Percentiles rank a stretch among this genome's conserved stretches.
These are phyloP conservation scores for Bombylius discolor DNA, from an alignment of 2,888 invertebrate genomes.

Conservation along the genomic window DNA sequence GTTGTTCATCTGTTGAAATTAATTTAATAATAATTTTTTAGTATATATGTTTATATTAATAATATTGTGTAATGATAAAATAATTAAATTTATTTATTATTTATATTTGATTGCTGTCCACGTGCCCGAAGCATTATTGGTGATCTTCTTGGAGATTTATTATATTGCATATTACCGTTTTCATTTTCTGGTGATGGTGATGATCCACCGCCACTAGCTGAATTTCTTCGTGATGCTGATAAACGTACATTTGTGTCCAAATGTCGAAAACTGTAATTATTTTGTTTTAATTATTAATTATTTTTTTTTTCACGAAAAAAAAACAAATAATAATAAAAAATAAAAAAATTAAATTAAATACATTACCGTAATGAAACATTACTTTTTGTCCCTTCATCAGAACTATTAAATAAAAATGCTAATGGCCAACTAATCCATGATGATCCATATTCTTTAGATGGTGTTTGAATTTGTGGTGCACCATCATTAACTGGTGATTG, in stretches of 20 bases:
- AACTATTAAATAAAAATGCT: constrained; percentile 74
- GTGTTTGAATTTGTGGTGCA: constrained; percentile 32
- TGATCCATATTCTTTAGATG: constrained; percentile 39
- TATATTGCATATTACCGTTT: constrained; percentile 28
- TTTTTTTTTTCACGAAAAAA: constrained; percentile 6
- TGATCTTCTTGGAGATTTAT: constrained; percentile 40
- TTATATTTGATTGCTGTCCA: constrained; percentile 24
- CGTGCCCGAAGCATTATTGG: constrained; percentile 35
- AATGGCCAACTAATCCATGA: constrained; percentile 91
- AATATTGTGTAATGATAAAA: too few relatives aligned
- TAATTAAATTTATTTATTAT: constrained; percentile 16
- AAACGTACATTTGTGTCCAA: constrained; percentile 73
- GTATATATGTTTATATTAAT: too few relatives aligned
- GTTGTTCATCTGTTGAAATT: too few relatives aligned
- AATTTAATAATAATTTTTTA: too few relatives aligned
- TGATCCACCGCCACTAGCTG: constrained; percentile 50
- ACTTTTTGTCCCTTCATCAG: constrained; percentile 49
- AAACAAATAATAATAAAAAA: too few relatives aligned
- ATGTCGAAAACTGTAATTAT: constrained; percentile 58
- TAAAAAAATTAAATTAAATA: neutral
- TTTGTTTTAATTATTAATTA: too few relatives aligned
- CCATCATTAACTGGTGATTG: constrained; percentile 29
- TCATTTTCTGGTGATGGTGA: constrained; percentile 47
- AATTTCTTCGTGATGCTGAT: constrained; percentile 47
- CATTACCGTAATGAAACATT: constrained; percentile 67